These are phyloP conservation scores for Parnassius smintheus DNA, from an alignment of 2,888 invertebrate species.

Conservation along the genomic window DNA sequence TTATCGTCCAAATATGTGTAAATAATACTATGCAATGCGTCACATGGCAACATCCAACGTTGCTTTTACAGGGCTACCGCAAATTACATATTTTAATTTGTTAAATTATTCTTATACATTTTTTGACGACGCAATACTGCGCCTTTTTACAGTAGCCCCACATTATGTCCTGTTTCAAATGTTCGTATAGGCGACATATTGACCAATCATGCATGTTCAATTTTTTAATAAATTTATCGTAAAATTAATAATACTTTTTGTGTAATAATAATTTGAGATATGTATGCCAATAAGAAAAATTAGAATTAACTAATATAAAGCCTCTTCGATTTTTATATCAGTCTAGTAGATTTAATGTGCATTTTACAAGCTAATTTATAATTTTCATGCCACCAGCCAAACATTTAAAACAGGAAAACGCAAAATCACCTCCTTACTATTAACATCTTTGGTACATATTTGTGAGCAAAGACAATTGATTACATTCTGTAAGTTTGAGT, in stretches of 20 bases:
- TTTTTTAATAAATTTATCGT: not conserved
- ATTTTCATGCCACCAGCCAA: constrained; percentile 31
- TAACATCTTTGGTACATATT: constrained; percentile 73
- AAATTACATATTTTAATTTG: not conserved
- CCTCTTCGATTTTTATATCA: constrained; percentile 3
- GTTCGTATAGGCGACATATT: constrained; percentile 23
- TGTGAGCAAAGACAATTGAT: constrained; percentile 72
- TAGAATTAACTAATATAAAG: not conserved
- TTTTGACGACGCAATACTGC: constrained; percentile 20
- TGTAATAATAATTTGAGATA: not conserved
- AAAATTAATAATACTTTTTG: not conserved
- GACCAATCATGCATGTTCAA: not conserved
- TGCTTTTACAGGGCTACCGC: constrained; percentile 22
- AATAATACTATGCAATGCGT: constrained; percentile 60
- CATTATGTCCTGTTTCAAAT: constrained; percentile 29
- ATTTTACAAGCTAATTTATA: not conserved
- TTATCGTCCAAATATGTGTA: constrained; percentile 53
- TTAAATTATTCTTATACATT: constrained; percentile 4
- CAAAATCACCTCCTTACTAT: constrained; percentile 31
- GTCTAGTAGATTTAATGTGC: constrained; percentile 16
- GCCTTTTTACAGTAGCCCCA: constrained; percentile 18
- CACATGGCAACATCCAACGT: constrained; percentile 38
- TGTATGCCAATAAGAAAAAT: not conserved
- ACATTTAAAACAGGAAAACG: constrained; percentile 52
- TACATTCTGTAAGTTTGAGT: constrained; percentile 46